These are phyloP conservation scores for Strigamia crassipes DNA, from an alignment of 2,888 invertebrate species.

Conservation along the genomic window DNA sequence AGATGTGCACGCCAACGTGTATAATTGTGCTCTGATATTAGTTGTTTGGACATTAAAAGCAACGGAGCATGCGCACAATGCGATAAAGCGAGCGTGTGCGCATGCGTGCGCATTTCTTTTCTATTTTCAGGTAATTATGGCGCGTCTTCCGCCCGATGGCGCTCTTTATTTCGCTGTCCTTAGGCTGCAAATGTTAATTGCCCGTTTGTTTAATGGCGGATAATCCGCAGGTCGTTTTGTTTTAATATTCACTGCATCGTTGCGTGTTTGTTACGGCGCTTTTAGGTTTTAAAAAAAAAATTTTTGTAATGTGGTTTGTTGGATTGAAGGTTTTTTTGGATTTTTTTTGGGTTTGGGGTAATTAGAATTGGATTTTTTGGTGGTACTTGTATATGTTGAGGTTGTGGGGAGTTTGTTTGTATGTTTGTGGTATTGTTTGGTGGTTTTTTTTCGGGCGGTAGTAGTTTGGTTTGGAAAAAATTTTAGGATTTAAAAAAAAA, in stretches of 20 bases:
- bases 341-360: no score
- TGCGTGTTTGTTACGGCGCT: not conserved
- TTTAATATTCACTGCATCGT: not conserved
- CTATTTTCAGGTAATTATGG: conserved; percentile 26
- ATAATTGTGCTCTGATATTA: not conserved
- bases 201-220: conserved; percentile 26
- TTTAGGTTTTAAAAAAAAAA: not conserved
- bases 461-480: no score
- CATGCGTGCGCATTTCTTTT: conserved; percentile 5
- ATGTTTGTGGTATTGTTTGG: no score
- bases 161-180: conserved; percentile 13
- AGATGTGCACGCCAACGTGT: not conserved
- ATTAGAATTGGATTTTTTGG: no score
- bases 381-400: no score
- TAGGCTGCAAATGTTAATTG: conserved; percentile 14
- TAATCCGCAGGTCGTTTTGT: not conserved
- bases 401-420: no score
- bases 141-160: conserved; percentile 23
- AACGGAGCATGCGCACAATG: not conserved
- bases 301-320: no score
- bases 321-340: no score
- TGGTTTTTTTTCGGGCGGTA: no score
- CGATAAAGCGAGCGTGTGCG: conserved; percentile 1
- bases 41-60: not conserved
- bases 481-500: no score